Evolutionary conservation across 2,888 invertebrate genomes (phyloP).

Genomic region (Crossocerus cetratus): DNA sequence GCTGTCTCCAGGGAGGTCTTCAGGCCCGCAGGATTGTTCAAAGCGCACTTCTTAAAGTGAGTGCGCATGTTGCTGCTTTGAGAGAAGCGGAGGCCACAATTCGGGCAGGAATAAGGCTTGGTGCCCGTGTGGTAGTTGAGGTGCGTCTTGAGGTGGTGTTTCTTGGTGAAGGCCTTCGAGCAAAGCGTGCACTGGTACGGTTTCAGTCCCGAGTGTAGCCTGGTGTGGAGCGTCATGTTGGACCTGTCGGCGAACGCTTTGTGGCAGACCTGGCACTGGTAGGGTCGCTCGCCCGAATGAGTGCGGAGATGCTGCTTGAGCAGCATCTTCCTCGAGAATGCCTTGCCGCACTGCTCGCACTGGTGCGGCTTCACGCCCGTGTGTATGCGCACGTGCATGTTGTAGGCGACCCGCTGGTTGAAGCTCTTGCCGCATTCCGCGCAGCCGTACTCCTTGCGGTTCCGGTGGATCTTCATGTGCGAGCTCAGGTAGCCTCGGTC

Average conservation of each 20-base stretch:
- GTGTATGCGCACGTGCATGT: conserved; percentile 91
- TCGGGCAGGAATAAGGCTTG: conserved; percentile 87
- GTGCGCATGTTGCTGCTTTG: conserved; percentile 93
- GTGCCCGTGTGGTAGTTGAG: conserved; percentile 91
- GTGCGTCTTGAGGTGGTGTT: conserved; percentile 90
- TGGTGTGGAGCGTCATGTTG: conserved; percentile 90
- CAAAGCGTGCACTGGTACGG: conserved; percentile 84
- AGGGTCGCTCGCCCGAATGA: conserved; percentile 89
- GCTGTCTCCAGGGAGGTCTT: not conserved
- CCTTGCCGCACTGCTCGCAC: conserved; percentile 87
- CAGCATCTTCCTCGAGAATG: conserved; percentile 91
- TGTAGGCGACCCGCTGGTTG: conserved; percentile 91
- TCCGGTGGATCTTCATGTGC: conserved; percentile 91
- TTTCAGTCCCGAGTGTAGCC: conserved; percentile 89
- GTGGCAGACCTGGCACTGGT: conserved; percentile 88
- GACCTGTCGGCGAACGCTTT: conserved; percentile 91
- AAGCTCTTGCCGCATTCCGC: conserved; percentile 89
- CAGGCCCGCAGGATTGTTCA: conserved; percentile 27
- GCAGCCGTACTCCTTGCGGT: conserved; percentile 89
- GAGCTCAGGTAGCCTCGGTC: conserved; percentile 90
- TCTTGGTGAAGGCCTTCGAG: conserved; percentile 90
- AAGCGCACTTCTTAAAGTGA: conserved; percentile 86
- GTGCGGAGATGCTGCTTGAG: conserved; percentile 90
- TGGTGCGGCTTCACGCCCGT: conserved; percentile 89
- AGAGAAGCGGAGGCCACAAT: conserved; percentile 87